Evolutionary conservation across 2,113 vertebrate genomes (phyloP).

Genomic region (Sylvia atricapilla): DNA sequence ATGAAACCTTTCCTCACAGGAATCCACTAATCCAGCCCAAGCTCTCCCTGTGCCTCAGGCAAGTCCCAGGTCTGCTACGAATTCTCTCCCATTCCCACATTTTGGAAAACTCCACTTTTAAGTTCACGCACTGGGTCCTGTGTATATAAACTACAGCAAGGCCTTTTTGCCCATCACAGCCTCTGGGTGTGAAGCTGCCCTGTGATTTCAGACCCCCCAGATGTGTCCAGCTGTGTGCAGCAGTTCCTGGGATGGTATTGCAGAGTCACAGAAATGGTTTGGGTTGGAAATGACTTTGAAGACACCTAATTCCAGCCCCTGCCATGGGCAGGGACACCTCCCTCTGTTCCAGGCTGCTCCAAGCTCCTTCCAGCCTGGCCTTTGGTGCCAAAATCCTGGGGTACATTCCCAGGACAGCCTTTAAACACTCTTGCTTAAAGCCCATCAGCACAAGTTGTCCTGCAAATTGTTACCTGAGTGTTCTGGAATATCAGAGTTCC

Average conservation of each 20-base stretch:
- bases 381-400: not conserved
- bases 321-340: not conserved
- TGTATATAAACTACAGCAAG: fast-evolving
- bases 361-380: not conserved
- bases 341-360: not conserved
- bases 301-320: not conserved
- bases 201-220: not conserved
- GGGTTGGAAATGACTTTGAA: not conserved
- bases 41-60: not conserved
- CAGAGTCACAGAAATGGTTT: not conserved
- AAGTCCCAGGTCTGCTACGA: not conserved
- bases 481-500: not conserved
- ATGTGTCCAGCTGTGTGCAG: not conserved
- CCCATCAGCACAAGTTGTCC: not conserved
- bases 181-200: not conserved
- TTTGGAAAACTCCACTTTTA: not conserved
- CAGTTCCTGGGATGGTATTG: not conserved
- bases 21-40: not conserved
- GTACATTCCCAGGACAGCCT: not conserved
- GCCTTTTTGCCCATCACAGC: not conserved
- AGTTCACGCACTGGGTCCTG: not conserved
- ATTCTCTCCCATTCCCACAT: not conserved
- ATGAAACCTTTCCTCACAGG: not conserved
- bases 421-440: not conserved
- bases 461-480: not conserved